phyloP scores from a whole-genome alignment of 1,140 invertebrate species.

The Sycophila sp. region DNA sequence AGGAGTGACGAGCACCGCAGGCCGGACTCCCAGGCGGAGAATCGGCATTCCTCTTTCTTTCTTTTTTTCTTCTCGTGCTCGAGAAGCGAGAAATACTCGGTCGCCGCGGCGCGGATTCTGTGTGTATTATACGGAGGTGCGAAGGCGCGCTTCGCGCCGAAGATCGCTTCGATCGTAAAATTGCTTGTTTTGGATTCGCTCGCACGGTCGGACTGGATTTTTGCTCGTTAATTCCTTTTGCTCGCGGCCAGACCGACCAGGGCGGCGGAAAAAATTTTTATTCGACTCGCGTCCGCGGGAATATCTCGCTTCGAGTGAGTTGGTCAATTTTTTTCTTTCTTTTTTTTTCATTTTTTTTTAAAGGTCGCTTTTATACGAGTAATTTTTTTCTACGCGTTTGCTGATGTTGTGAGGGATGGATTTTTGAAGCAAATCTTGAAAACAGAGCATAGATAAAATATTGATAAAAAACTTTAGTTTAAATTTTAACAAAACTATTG shows the following conservation, averaged over 20 bases:
- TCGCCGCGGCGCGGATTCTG: neutral
- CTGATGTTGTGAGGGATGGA: no score
- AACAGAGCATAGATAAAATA: no score
- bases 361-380: no score
- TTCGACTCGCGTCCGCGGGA: conserved; percentile 2
- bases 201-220: conserved; percentile 16
- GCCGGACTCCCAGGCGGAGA: neutral
- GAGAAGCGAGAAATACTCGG: no score
- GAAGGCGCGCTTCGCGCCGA: conserved; percentile 1
- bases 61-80: no score
- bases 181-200: conserved; percentile 27
- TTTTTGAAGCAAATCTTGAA: no score
- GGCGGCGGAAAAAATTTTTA: conserved; percentile 24
- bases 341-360: neutral
- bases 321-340: neutral
- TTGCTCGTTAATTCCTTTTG: conserved; percentile 36
- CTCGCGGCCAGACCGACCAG: no score
- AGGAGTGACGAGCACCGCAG: no score
- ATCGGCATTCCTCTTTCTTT: neutral
- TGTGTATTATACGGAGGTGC: conserved; percentile 21
- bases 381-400: no score
- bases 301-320: neutral
- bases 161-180: conserved; percentile 31
- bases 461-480: no score
- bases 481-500: no score